Conservation (phyloP, 2,888 invertebrate species). For the Apamea monoglypha region DNA sequence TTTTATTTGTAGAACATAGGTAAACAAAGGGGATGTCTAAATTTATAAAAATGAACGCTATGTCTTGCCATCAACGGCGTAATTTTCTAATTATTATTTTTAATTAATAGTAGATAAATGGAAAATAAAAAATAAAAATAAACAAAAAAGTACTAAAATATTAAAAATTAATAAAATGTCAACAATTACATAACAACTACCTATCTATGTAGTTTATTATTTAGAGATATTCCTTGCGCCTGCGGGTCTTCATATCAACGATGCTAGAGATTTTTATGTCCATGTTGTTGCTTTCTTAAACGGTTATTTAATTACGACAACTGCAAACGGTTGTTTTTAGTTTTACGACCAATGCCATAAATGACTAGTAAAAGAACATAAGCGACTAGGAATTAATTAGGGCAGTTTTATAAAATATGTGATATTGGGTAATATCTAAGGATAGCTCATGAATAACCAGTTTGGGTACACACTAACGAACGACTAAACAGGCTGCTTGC, state of each 20-base stretch:
- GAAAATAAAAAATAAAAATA: no score
- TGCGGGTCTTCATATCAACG: neutral
- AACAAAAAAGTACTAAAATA: no score
- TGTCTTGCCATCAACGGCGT: no score
- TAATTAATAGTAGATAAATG: no score
- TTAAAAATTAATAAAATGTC: no score
- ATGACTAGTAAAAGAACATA: neutral
- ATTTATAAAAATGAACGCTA: no score
- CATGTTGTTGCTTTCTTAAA: neutral
- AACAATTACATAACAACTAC: no score
- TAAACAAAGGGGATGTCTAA: no score
- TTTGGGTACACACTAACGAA: conserved; percentile 31
- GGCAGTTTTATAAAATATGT: conserved; percentile 12
- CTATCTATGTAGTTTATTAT: neutral
- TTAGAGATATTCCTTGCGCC: neutral
- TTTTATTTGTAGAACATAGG: no score
- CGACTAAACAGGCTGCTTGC: neutral
- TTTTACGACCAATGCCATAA: conserved; percentile 1
- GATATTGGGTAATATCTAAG: conserved; percentile 20
- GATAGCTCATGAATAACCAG: conserved; percentile 37
- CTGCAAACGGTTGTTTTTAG: neutral
- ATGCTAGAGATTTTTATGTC: neutral
- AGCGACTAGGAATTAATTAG: conserved; percentile 6
- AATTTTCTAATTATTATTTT: no score
- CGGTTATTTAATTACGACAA: neutral